These are phyloP conservation scores for Conus canariensis DNA, from an alignment of 2,888 invertebrate genomes.

Conservation along the genomic window DNA sequence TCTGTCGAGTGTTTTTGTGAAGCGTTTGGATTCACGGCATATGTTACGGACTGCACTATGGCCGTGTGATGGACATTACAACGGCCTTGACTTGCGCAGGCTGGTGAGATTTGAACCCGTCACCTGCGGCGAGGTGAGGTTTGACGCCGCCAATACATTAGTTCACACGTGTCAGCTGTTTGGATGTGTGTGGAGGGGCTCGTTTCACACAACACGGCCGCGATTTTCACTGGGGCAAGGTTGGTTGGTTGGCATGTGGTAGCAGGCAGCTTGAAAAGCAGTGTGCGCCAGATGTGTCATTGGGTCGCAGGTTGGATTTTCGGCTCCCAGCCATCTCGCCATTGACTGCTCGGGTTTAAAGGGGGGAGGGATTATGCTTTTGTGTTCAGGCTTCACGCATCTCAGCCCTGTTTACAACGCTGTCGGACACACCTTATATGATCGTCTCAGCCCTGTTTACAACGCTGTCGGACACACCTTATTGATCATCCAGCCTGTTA, in stretches of 20 bases:
- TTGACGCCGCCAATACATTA: too few relatives aligned
- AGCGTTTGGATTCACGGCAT: not conserved
- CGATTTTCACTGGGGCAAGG: not conserved
- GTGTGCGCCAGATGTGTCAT: not conserved
- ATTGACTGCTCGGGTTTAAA: too few relatives aligned
- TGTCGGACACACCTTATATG: too few relatives aligned
- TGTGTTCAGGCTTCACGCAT: too few relatives aligned
- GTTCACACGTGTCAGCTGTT: not conserved
- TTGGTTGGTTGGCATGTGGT: not conserved
- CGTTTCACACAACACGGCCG: not conserved
- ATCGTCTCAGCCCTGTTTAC: too few relatives aligned
- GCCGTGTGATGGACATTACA: not conserved
- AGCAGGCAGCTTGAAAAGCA: not conserved
- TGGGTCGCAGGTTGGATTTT: not conserved
- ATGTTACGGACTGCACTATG: not conserved
- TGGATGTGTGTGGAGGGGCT: not conserved
- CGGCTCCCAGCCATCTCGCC: not conserved
- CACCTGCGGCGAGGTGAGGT: not conserved
- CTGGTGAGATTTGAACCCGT: too few relatives aligned
- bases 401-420: too few relatives aligned
- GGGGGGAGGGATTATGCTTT: too few relatives aligned
- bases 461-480: too few relatives aligned
- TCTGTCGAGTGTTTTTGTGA: not conserved
- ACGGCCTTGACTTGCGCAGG: not conserved
- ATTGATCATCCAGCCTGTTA: too few relatives aligned